Base-by-base conservation (phyloP, 2,888 invertebrate species). In the Cephus sareptanus region DNA sequence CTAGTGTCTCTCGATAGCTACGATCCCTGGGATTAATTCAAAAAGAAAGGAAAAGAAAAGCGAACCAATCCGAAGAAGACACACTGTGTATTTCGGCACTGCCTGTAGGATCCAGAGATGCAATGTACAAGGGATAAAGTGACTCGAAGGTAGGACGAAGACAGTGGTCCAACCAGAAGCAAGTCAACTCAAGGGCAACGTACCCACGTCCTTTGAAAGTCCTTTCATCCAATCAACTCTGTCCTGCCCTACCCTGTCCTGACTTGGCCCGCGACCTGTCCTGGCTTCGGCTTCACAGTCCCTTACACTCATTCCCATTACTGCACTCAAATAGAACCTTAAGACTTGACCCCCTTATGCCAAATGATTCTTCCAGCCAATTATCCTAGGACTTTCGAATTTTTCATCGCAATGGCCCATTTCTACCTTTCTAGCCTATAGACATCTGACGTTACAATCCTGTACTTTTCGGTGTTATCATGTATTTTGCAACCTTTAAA, bases 161-260 rank as follows among this genome's bases (percentile, higher is more conserved):
- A 71, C 33, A 34, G 71, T 34, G 71, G 33, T n/a, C 71, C 71
- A 71, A 71, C 71, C 71, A 71, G 71, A 23, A 71, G 71, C 71
- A 71, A 71, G 71, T 71, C 71, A 34, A 33, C 1, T 33, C 31
- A 34, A 56, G 71, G 71, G 71, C 71, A 71, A 71, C 71, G 71
- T 71, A 71, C 71, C 71, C 33, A 23, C 71, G 71, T 71, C 71
- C 71, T 71, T 71, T 71, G 71, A 13, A 71, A 71, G 71, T 31
- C 71, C 71, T 71, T 71, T 34, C 31, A 71, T 71, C 71, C 71
- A 34, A 71, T 71, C 33, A 34, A 71, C 71, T 71, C 12, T 71
- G 33, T 15, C 31, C 33, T 70, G 70, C 30, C 70, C 70, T 13
- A 30, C 70, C 40, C 40, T 40, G 71, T n/a, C 70, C 70, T 30